Base-by-base conservation (phyloP, 2,113 vertebrate species). In the Coreoperca whiteheadi region DNA sequence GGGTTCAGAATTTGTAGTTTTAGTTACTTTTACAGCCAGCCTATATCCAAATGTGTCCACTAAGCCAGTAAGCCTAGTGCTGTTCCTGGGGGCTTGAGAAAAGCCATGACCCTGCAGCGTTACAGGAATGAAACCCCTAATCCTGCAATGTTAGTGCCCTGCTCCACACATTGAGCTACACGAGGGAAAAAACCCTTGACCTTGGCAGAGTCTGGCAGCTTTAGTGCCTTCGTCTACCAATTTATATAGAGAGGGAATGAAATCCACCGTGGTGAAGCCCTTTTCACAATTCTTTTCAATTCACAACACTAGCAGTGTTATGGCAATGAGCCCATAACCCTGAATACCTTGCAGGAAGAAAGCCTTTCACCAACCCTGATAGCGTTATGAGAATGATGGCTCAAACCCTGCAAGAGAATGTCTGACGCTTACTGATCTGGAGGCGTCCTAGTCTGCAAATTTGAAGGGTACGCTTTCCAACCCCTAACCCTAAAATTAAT, bases 111-210 rank as follows among this genome's bases (percentile, higher is more conserved):
- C 66, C 61, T 70, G 74, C 68, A 80, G 53, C 3, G 8, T 70
- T 64, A 68, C 59, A 74, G 43, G 63, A 75, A 54, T 41, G 6
- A 78, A 83, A 71, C 39, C 51, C 61, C 21, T 70, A 74, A 81
- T 81, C 65, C 53, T 83, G 87, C 77, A 84, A 48, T 41, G 69
- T 81, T 67, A 39, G 74, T 75, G 64, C n/a, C 54, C 63, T n/a
- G 71, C 74, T 84, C 63, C 75, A 71, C 39, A 74, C 46, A 75
- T 2, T n/a, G 5, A 85, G 54, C 51, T 43, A 61, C 77, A 77
- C 54, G 12, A 23, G 48, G 43, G 16, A 1, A 43, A 63, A 81
- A 63, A 12, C 41, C 63, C 18, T 75, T 75, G 74, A 89, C 87
- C 77, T 79, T 86, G 70, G 70, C 32, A 65, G 61, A 73, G 70